Conservation (phyloP, 2,888 invertebrate species). For the Hermaeophaga mercurialis region DNA sequence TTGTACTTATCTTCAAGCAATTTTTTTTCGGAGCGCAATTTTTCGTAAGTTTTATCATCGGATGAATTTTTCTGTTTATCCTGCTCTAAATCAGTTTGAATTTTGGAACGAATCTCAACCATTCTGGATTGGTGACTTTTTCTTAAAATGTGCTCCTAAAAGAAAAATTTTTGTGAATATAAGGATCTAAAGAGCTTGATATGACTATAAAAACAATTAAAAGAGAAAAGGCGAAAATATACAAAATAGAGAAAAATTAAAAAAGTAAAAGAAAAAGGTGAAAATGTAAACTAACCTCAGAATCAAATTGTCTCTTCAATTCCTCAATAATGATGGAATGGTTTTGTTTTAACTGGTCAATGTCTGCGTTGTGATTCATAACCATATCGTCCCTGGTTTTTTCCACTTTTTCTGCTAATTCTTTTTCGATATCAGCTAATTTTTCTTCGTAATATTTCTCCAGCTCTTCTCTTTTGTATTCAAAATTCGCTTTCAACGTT, state of each 20-base stretch:
- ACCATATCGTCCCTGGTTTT: conserved; percentile 60
- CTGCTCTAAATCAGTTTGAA: conserved; percentile 60
- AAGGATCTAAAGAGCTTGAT: no score
- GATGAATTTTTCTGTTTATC: conserved; percentile 46
- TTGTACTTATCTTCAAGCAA: conserved; percentile 78
- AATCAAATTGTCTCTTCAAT: conserved; percentile 67
- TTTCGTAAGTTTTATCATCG: conserved; percentile 62
- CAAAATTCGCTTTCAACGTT: conserved; percentile 48
- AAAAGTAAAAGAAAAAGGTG: no score
- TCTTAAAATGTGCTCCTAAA: conserved; percentile 69
- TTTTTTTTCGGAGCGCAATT: conserved; percentile 72
- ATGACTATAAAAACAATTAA: no score
- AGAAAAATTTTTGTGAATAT: no score
- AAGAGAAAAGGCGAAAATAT: no score
- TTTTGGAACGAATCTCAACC: conserved; percentile 66
- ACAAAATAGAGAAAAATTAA: no score
- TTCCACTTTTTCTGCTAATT: conserved; percentile 58
- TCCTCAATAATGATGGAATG: conserved; percentile 66
- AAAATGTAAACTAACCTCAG: conserved; percentile 65
- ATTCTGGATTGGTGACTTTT: conserved; percentile 71
- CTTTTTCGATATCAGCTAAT: conserved; percentile 61
- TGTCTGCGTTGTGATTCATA: conserved; percentile 62
- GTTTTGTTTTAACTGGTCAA: conserved; percentile 63
- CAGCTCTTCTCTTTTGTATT: conserved; percentile 54
- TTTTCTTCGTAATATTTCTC: conserved; percentile 60